Evolutionary conservation across 1,140 invertebrate species (phyloP).

Genomic region (Aphelinus atriplicis): DNA sequence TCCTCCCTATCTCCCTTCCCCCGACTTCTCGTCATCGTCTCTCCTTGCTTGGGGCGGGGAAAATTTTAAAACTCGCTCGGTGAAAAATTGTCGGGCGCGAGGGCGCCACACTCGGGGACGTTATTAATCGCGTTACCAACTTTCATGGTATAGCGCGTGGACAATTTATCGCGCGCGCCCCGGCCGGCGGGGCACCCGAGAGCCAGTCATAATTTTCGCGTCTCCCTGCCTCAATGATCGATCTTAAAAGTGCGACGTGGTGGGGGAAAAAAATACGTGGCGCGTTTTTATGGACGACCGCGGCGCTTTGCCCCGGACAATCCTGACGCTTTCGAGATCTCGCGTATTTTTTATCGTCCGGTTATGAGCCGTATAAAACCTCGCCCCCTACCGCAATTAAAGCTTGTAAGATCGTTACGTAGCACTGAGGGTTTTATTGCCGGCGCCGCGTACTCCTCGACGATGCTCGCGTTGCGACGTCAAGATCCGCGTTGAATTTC

Average conservation of each 20-base stretch:
- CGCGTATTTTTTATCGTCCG: conserved; percentile 1
- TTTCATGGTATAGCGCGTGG: conserved; percentile 20
- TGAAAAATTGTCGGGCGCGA: conserved; percentile 20
- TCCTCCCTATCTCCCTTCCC: conserved; percentile 6
- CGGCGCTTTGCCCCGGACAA: too few species aligned
- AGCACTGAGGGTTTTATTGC: too few species aligned
- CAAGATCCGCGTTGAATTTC: too few species aligned
- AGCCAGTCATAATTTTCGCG: conserved; percentile 29
- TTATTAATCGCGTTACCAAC: conserved; percentile 33
- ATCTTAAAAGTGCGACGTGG: conserved; percentile 22
- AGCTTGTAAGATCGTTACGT: too few species aligned
- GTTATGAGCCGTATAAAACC: neutral
- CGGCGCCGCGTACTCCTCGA: too few species aligned
- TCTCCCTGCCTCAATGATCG: conserved; percentile 31
- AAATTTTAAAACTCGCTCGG: conserved; percentile 18
- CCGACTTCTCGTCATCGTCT: conserved; percentile 24
- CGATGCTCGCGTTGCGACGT: too few species aligned
- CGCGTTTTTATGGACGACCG: conserved; percentile 15
- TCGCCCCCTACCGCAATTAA: too few species aligned
- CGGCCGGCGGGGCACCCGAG: neutral
- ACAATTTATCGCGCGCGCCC: conserved; percentile 24
- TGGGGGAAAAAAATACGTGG: neutral
- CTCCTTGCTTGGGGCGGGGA: neutral
- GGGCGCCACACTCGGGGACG: neutral
- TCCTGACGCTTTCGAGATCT: neutral